phyloP scores from a whole-genome alignment of 2,888 invertebrate species.

The Endotricha flammealis region DNA sequence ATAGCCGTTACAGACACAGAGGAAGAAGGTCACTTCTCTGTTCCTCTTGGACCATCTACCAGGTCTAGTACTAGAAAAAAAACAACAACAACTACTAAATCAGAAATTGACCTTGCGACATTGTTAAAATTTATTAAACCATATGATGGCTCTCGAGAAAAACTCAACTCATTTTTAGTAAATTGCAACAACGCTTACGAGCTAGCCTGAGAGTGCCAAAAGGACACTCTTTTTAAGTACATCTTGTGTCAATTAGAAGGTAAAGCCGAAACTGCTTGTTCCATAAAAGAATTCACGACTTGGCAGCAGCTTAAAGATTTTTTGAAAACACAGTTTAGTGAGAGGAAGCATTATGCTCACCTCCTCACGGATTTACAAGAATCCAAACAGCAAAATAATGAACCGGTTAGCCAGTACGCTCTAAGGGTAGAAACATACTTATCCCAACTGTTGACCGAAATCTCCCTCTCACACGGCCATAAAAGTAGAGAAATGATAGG shows the following conservation, averaged over 20 bases:
- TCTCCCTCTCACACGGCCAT: constrained; percentile 14
- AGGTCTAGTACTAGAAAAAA: background rate
- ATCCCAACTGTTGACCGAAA: constrained; percentile 25
- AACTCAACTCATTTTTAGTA: constrained; percentile 20
- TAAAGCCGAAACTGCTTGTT: constrained; percentile 25
- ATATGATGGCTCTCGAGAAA: constrained; percentile 21
- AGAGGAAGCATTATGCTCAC: constrained; percentile 25
- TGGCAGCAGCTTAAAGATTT: constrained; percentile 26
- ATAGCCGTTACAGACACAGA: background rate
- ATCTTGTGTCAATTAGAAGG: constrained; percentile 23
- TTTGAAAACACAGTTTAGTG: constrained; percentile 26
- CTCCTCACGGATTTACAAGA: constrained; percentile 24
- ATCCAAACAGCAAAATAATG: constrained; percentile 16
- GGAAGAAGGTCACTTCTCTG: background rate
- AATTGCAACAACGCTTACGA: constrained; percentile 25
- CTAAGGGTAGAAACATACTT: constrained; percentile 23
- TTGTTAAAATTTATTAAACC: constrained; percentile 20
- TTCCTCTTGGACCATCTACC: no score
- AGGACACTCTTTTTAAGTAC: constrained; percentile 23
- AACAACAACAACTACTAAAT: background rate
- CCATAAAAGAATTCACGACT: constrained; percentile 24
- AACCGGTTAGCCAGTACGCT: constrained; percentile 23
- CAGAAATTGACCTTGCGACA: background rate
- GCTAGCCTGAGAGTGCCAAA: constrained; percentile 16
- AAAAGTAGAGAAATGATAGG: constrained; percentile 21